These are phyloP conservation scores for Staurois parvus DNA, from an alignment of 2,797 vertebrate genomes.

Conservation along the genomic window DNA sequence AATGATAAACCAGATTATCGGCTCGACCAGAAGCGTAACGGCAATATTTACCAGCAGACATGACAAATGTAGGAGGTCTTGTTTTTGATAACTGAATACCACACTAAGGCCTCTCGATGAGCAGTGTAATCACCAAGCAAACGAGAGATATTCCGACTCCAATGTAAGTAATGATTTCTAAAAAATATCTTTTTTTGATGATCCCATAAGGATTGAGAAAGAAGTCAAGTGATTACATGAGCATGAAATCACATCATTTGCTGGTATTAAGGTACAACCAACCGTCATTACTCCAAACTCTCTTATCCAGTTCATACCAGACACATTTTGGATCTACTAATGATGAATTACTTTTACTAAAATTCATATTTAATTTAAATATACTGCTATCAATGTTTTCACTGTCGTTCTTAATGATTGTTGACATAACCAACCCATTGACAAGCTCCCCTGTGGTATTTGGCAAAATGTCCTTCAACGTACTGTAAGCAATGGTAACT, in stretches of 20 bases:
- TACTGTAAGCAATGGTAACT: conserved; percentile 27
- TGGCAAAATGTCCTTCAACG: conserved; percentile 35
- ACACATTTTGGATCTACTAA: conserved; percentile 63
- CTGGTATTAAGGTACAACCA: conserved; percentile 62
- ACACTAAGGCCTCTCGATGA: conserved; percentile 73
- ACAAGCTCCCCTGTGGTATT: background rate
- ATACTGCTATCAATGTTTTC: background rate
- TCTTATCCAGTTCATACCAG: conserved; percentile 69
- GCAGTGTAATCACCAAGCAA: conserved; percentile 71
- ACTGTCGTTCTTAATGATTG: background rate
- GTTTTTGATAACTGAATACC: conserved; percentile 72
- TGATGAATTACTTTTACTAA: background rate
- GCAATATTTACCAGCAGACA: conserved; percentile 78
- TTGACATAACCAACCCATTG: conserved; percentile 47
- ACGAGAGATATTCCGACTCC: conserved; percentile 73
- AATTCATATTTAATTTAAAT: conserved; percentile 37
- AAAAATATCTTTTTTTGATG: background rate
- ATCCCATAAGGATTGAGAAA: conserved; percentile 76
- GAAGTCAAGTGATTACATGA: conserved; percentile 67
- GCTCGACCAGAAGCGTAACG: conserved; percentile 67
- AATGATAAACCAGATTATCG: conserved; percentile 73
- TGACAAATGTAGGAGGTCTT: conserved; percentile 77
- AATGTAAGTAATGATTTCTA: conserved; percentile 67
- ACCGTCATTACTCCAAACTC: conserved; percentile 62
- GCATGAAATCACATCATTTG: conserved; percentile 61